Percentiles rank a stretch among this genome's conserved stretches.
Evolutionary conservation across 2,113 vertebrate genomes (phyloP).

Genomic region (Leucoraja erinaceus): DNA sequence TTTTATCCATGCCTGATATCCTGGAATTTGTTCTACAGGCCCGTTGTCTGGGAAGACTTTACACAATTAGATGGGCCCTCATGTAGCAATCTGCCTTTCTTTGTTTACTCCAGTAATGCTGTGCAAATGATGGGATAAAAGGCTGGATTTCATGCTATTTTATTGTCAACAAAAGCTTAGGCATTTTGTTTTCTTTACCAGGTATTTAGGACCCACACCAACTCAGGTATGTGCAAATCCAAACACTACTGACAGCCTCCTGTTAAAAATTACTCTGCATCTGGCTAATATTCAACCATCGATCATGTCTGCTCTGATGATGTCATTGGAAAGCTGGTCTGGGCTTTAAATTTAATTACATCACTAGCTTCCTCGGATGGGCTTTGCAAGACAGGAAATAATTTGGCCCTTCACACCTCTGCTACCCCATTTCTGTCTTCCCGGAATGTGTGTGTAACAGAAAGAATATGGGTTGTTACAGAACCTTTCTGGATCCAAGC

Average conservation of each 20-base stretch:
- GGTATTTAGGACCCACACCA: constrained; percentile 48
- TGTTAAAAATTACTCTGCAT: constrained; percentile 53
- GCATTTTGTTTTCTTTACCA: constrained; percentile 51
- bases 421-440: not conserved
- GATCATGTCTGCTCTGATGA: constrained; percentile 49
- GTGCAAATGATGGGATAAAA: constrained; percentile 50
- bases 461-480: not conserved
- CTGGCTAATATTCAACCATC: constrained; percentile 56
- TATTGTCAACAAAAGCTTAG: constrained; percentile 44
- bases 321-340: constrained; percentile 46
- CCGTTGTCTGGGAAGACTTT: constrained; percentile 43
- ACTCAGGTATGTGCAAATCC: constrained; percentile 56
- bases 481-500: not conserved
- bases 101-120: constrained; percentile 44
- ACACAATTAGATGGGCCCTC: constrained; percentile 46
- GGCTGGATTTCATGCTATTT: constrained; percentile 47
- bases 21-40: constrained; percentile 30
- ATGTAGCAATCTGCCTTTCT: constrained; percentile 43
- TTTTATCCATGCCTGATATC: not conserved
- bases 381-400: not conserved
- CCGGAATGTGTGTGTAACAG: not conserved
- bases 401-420: not conserved
- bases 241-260: constrained; percentile 49
- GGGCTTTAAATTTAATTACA: constrained; percentile 44
- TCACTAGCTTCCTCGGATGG: not conserved